A percentile compares a stretch with the other conserved stretches of the same genome.
Evolutionary conservation across 1,140 invertebrate species (phyloP).

Genomic region (Eubasilissa regina): DNA sequence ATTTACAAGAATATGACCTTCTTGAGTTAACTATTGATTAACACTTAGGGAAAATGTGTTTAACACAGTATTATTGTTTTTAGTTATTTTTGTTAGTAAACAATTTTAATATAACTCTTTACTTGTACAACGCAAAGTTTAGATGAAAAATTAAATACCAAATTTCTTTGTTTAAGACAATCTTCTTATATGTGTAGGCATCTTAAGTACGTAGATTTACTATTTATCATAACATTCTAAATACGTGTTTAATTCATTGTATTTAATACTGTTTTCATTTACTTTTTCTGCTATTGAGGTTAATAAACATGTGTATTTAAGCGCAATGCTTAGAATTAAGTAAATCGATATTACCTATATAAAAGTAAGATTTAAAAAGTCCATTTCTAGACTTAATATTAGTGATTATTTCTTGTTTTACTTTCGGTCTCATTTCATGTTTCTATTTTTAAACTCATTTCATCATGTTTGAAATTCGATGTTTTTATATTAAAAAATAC

Average conservation of each 20-base stretch:
- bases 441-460: no score
- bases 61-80: constrained; percentile 12
- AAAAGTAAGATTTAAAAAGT: no score
- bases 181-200: background rate
- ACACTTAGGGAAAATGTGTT: background rate
- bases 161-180: constrained; percentile 21
- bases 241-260: constrained; percentile 22
- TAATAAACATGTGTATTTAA: background rate
- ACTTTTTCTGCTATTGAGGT: background rate
- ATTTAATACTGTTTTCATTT: background rate
- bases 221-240: constrained; percentile 34
- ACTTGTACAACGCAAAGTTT: background rate
- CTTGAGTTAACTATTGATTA: no score
- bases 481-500: no score
- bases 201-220: background rate
- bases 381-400: no score
- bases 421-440: no score
- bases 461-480: no score
- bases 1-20: background rate
- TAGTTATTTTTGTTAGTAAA: constrained; percentile 16
- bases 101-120: background rate
- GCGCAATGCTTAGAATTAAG: no score
- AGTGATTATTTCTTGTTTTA: no score
- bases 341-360: no score
- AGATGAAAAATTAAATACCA: background rate